phyloP scores from a whole-genome alignment of 2,797 vertebrate species.

The Brachymystax lenok region DNA sequence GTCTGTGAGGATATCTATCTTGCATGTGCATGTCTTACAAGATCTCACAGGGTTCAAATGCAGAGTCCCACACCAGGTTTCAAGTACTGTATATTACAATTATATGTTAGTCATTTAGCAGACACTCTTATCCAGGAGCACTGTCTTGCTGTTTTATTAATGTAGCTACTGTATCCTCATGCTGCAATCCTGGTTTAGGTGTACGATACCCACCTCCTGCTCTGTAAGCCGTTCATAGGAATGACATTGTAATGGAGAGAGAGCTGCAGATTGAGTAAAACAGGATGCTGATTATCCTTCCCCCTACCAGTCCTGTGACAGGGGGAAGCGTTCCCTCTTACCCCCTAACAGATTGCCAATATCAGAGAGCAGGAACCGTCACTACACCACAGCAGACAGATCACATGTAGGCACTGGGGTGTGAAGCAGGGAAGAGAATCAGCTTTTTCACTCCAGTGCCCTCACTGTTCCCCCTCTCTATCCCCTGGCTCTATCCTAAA shows the following conservation, averaged over 20 bases:
- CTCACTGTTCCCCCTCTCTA: constrained; percentile 8
- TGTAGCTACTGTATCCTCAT: neutral
- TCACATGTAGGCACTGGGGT: constrained; percentile 58
- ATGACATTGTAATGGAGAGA: constrained; percentile 41
- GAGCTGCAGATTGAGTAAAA: constrained; percentile 49
- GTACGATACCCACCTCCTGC: neutral
- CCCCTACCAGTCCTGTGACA: constrained; percentile 42
- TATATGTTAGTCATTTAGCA: neutral
- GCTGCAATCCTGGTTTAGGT: neutral
- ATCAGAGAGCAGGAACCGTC: constrained; percentile 55
- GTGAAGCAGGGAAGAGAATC: constrained; percentile 58
- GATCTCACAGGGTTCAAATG: neutral
- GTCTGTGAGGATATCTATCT: neutral
- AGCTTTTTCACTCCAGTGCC: constrained; percentile 39
- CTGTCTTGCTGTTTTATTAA: neutral
- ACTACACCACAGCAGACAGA: constrained; percentile 48
- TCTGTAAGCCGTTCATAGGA: neutral
- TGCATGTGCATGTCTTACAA: neutral
- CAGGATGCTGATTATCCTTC: constrained; percentile 57
- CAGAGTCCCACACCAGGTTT: neutral
- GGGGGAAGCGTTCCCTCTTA: constrained; percentile 58
- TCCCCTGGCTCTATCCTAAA: neutral
- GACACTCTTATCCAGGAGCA: neutral
- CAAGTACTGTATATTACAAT: neutral
- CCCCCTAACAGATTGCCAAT: constrained; percentile 71